phyloP scores from a whole-genome alignment of 2,888 invertebrate species.

The Dryobota labecula region DNA sequence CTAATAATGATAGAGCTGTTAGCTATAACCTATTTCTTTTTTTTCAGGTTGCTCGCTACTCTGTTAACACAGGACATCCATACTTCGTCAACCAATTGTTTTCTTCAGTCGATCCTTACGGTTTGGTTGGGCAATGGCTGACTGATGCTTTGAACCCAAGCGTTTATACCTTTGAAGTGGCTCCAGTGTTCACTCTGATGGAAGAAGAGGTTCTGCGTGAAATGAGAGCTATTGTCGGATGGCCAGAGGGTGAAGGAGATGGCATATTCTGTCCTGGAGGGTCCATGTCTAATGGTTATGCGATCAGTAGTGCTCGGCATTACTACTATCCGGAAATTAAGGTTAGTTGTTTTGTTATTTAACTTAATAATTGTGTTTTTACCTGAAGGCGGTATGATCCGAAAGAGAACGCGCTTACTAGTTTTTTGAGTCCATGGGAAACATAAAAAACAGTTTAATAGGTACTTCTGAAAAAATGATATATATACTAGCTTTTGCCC shows the following conservation, averaged over 20 bases:
- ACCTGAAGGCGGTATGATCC: too few species aligned
- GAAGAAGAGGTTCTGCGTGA: constrained; percentile 95
- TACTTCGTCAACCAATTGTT: constrained; percentile 97
- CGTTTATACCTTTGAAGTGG: constrained; percentile 97
- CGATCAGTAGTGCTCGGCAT: constrained; percentile 96
- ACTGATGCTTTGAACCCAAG: constrained; percentile 96
- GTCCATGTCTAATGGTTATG: constrained; percentile 97
- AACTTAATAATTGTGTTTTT: not conserved
- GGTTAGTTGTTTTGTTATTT: constrained; percentile 85
- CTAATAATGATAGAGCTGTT: not conserved
- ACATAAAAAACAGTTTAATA: too few species aligned
- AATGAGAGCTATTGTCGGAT: constrained; percentile 95
- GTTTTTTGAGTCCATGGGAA: too few species aligned
- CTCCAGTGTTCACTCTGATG: constrained; percentile 96
- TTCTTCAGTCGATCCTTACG: constrained; percentile 96
- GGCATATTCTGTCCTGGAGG: constrained; percentile 98
- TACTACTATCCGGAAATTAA: constrained; percentile 93
- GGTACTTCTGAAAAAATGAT: too few species aligned
- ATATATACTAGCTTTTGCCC: too few species aligned
- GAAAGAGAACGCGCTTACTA: too few species aligned
- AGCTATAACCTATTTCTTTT: constrained; percentile 1
- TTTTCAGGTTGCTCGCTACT: constrained; percentile 91
- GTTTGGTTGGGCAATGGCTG: constrained; percentile 95
- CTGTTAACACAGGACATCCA: constrained; percentile 97
- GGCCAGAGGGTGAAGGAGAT: constrained; percentile 93